Evolutionary conservation across 2,888 invertebrate genomes (phyloP), one percentile per base, ranked within the genome.

Genomic region (Serrognathus titanus): DNA sequence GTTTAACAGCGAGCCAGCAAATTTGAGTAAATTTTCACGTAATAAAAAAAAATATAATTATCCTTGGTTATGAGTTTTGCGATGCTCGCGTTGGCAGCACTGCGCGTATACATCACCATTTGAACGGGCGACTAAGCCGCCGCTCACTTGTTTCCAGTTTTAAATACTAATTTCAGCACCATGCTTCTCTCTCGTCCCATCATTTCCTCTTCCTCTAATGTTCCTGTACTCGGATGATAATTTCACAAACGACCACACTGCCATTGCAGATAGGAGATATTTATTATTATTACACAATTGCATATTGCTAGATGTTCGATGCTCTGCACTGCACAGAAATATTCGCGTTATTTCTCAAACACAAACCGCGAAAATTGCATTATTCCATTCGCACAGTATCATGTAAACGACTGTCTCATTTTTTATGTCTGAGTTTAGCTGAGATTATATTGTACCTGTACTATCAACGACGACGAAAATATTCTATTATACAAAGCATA

Each of bases 271-370:
- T 70, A 69, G 65, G 66, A 64, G 66, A 68, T 70, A 71, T 72
- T 72, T 72, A 72, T 71, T 71, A 71, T 71, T 70, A 71, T 72
- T 70, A 67, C 71, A 63, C 64, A 65, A 68, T 64, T 67, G 70
- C 71, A 69, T 70, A 71, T 71, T 71, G 70, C 67, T 65, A 63
- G 57, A 55, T 57, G 66, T 70, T 71, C 69, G 69, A 71, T 71
- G 69, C 68, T 69, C 69, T 64, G 56, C 57, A 54, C 43, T 13
- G 43, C 11, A 12, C 12, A 11, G 11, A 43, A 43, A 43, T 43
- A 43, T 43, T 16, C 20, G 13, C 43, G 43, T 43, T 43, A 43
- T 43, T n/a, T 43, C 43, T 43, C 20, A 31, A 31, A 43, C 43
- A 43, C 20, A 12, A 13, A 13, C 40, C 12, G 4, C 40, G 40